A percentile compares a stretch with the other conserved stretches of the same genome.
Evolutionary conservation across 2,888 invertebrate species (phyloP).

Genomic region (Chrysolina haemoptera): DNA sequence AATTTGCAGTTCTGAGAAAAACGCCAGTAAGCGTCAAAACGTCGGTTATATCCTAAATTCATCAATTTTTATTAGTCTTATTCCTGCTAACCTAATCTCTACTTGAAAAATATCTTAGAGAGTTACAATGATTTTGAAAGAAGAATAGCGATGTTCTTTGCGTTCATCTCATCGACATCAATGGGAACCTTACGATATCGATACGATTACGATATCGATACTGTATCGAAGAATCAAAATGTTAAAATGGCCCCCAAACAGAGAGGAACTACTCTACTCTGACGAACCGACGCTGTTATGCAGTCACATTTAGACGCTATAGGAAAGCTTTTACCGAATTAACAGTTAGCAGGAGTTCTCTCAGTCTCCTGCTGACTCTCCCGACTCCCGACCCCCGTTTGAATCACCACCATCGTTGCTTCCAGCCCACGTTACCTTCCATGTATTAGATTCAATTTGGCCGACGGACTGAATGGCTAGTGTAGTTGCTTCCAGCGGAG

Average conservation of each 20-base stretch:
- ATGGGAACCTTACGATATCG: neutral
- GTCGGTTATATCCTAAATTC: too few relatives aligned
- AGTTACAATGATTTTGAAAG: too few relatives aligned
- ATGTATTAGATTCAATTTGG: conserved; percentile 42
- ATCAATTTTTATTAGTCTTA: too few relatives aligned
- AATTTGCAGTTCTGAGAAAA: too few relatives aligned
- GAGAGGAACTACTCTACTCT: conserved; percentile 20
- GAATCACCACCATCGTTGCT: conserved; percentile 31
- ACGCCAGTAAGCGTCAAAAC: too few relatives aligned
- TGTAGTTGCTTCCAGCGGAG: conserved; percentile 31
- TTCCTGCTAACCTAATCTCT: too few relatives aligned
- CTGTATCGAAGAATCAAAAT: conserved; percentile 4
- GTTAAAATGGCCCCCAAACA: neutral
- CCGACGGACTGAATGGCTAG: conserved; percentile 25
- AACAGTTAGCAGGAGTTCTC: conserved; percentile 61
- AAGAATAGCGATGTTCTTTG: too few relatives aligned
- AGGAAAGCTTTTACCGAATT: conserved; percentile 69
- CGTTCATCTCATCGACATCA: neutral
- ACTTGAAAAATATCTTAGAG: too few relatives aligned
- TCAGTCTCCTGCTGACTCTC: conserved; percentile 44
- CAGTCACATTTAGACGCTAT: conserved; percentile 65
- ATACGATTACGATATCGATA: neutral
- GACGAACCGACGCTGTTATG: conserved; percentile 59
- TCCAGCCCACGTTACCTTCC: conserved; percentile 26
- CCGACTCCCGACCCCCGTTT: conserved; percentile 38